Base-by-base conservation (phyloP, 1,140 invertebrate species). In the Papilio machaon region DNA sequence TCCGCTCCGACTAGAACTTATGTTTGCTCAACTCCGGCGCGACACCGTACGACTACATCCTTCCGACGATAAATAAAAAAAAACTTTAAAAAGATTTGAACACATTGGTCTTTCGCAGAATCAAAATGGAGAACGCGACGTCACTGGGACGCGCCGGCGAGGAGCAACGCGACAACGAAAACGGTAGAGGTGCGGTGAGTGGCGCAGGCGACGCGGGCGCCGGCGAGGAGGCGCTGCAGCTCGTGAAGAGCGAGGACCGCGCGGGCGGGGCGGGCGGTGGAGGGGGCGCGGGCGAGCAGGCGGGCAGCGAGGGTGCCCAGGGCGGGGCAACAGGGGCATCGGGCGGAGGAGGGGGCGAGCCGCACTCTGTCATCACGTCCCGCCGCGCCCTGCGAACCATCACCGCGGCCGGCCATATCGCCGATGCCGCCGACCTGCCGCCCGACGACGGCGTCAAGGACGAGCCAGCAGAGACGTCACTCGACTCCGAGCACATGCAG, bases 351-450 rank as follows among this genome's bases (percentile, higher is more conserved):
- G 82, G 81, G 19, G 81, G 81, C 5, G 88, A 87, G 81, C 83
- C 81, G 67, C 88, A 89, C 73, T 91, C 95, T 7, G 96, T 96
- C 13, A 96, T 96, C 81, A 95, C 95, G 4, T 94, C 95, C 23
- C 94, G 95, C 35, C 92, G 95, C 49, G 94, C 95, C 49, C 93
- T 96, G 19, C 91, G 96, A n/a, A 96, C 96, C 4, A 96, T 96
- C 76, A 96, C 95, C 6, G 95, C 96, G 5, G 93, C 96, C 10
- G 96, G 96, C 2, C 95, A 96, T 82, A 96, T 96, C 70, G 96
- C 95, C 1, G 91, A 91, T 73, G 86, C 89, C 0, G 82, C 94
- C 3, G 95, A 96, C 13, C 67, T 86, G 11, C 79, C 80, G 6
- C 81, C 86, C 81, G 92, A 93, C 74, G 92, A 94, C 9, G 87